Evolutionary conservation across 1,140 invertebrate genomes (phyloP).

Genomic region (Drosophila ananassae): DNA sequence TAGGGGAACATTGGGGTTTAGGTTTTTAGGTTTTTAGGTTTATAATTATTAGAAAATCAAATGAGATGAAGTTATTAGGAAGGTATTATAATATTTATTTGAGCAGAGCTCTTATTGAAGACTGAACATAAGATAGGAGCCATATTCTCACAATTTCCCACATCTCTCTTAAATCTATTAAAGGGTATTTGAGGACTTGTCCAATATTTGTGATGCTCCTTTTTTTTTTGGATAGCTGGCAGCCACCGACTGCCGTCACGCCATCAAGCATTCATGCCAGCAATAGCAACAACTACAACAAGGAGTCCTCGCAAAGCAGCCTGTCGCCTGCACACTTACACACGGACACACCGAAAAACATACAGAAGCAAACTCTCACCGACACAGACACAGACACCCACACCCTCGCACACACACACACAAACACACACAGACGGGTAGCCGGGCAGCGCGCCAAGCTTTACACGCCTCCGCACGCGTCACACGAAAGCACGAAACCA

Average conservation of each 20-base stretch:
- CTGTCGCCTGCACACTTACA: constrained; percentile 57
- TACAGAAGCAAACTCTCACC: background rate
- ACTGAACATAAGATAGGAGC: too few relatives aligned
- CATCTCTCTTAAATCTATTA: background rate
- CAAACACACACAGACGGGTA: background rate
- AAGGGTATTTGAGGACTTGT: background rate
- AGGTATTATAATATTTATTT: too few relatives aligned
- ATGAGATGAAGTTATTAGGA: too few relatives aligned
- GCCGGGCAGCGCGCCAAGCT: constrained; percentile 43
- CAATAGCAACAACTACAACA: constrained; percentile 39
- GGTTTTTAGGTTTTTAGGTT: background rate
- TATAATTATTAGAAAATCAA: background rate
- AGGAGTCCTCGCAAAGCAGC: constrained; percentile 36
- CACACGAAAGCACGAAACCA: constrained; percentile 81
- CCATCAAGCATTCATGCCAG: constrained; percentile 79
- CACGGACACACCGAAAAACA: constrained; percentile 19
- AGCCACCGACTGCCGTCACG: constrained; percentile 81
- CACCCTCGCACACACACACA: constrained; percentile 12
- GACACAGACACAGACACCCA: constrained; percentile 23
- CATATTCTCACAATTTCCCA: too few relatives aligned
- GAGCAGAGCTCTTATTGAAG: too few relatives aligned
- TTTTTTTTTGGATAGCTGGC: constrained; percentile 66
- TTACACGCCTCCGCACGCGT: constrained; percentile 82
- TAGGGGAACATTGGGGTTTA: background rate
- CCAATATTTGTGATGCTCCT: constrained; percentile 25